Conservation (phyloP, 2,888 invertebrate genomes). For the Epistrophe eligans region DNA sequence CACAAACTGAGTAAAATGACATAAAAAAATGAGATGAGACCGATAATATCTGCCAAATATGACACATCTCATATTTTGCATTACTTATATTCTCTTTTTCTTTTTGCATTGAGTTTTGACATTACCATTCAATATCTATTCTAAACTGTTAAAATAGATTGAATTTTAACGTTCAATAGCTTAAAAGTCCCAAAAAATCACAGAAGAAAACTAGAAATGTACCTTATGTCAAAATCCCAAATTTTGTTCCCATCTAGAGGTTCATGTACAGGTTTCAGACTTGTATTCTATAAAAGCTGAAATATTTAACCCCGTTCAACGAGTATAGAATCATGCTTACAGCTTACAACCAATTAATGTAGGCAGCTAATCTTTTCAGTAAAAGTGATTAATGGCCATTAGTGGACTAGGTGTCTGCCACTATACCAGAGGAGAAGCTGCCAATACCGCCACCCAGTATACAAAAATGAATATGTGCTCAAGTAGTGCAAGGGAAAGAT, state of each 20-base stretch:
- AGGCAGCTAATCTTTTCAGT: constrained; percentile 69
- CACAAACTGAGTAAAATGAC: no score
- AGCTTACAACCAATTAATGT: constrained; percentile 71
- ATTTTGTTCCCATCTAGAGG: not conserved
- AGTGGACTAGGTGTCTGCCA: constrained; percentile 58
- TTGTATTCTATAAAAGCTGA: constrained; percentile 31
- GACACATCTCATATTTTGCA: no score
- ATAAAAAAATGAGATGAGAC: no score
- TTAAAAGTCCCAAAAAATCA: not conserved
- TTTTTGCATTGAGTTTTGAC: no score
- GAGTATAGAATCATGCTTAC: constrained; percentile 45
- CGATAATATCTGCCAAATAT: no score
- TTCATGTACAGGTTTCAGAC: constrained; percentile 14
- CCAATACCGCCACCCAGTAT: constrained; percentile 41
- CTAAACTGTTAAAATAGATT: no score
- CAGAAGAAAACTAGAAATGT: not conserved
- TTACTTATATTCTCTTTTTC: no score
- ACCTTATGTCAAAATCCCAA: not conserved
- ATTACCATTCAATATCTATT: no score
- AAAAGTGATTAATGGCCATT: constrained; percentile 74
- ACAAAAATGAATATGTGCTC: not conserved
- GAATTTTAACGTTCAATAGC: no score
- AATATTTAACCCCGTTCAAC: constrained; percentile 47
- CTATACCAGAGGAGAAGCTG: constrained; percentile 10
- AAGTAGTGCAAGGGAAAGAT: constrained; percentile 42